Conservation (phyloP, 2,888 invertebrate genomes). For the Scaptomyza tumidula region DNA sequence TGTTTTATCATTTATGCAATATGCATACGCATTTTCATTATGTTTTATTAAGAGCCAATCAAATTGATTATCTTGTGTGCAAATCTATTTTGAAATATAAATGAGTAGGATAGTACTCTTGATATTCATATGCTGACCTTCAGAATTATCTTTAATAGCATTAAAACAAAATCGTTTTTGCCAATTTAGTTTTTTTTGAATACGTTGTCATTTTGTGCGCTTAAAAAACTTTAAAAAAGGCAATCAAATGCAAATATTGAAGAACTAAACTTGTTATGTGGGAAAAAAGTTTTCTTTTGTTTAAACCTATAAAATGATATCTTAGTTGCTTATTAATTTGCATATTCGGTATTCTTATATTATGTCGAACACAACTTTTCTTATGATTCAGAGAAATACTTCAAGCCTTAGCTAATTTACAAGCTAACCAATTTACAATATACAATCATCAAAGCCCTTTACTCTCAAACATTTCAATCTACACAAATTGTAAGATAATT, state of each 20-base stretch:
- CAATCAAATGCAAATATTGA: not conserved
- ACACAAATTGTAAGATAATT: conserved; percentile 41
- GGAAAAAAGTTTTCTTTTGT: no score
- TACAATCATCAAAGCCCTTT: not conserved
- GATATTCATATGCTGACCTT: not conserved
- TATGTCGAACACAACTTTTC: no score
- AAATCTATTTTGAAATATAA: not conserved
- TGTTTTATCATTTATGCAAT: conserved; percentile 1
- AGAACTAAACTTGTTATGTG: not conserved
- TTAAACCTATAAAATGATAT: no score
- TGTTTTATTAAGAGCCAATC: not conserved
- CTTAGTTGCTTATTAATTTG: no score
- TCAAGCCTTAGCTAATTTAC: not conserved
- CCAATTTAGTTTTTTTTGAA: not conserved
- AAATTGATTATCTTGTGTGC: no score
- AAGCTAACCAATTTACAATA: not conserved
- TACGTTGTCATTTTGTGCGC: not conserved
- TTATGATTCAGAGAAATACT: no score
- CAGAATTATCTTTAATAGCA: not conserved
- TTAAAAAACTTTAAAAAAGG: not conserved
- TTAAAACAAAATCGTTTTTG: not conserved
- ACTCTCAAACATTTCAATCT: conserved; percentile 8
- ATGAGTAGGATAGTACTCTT: not conserved
- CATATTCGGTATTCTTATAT: no score
- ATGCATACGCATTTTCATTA: not conserved